Base-by-base conservation (phyloP, 2,797 vertebrate genomes). In the Catharus ustulatus region DNA sequence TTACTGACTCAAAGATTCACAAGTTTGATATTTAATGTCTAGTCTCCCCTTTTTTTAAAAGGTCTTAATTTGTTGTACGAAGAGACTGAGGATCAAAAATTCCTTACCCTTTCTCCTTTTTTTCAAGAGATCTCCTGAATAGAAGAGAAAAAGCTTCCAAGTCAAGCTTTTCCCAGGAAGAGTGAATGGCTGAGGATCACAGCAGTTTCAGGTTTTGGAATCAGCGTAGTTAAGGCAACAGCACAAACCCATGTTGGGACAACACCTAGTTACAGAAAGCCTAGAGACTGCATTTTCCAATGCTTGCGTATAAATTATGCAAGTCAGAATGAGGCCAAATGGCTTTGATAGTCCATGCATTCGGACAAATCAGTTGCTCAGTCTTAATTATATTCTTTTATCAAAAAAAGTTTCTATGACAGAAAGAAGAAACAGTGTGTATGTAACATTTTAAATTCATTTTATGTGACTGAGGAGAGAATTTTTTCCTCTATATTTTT, bases 251-350 rank as follows among this genome's bases (percentile, higher is more conserved):
- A 0, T 75, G 80, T 84, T 84, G 92, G 74, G 95, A 84, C 80
- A 68, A 88, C 92, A 95, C 80, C 73, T 84, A 90, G 93, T 86
- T 93, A 92, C 88, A 94, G n/a, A 90, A 84, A 87, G 55, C 46
- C 77, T 66, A 11, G 88, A 80, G 54, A 43, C 64, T 58, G 51
- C 30, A 62, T 34, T 94, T 86, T 21, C 42, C 78, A 89, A 23
- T 0, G 10, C n/a, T 59, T 84, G 83, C 20, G 12, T 74, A 61
- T 59, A 45, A 83, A 68, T 88, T 72, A 58, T 21, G n/a, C 75
- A 93, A 90, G 73, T 26, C 66, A 72, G 36, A 90, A 78, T 2
- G 27, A 94, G 83, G 77, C 34, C 58, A 90, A 95, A 81, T 17
- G 19, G 49, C 5, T 9, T 51, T 42, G 21, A 71, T 1, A 77